phyloP scores from a whole-genome alignment of 2,888 invertebrate genomes.

The Chymomyza amoena region DNA sequence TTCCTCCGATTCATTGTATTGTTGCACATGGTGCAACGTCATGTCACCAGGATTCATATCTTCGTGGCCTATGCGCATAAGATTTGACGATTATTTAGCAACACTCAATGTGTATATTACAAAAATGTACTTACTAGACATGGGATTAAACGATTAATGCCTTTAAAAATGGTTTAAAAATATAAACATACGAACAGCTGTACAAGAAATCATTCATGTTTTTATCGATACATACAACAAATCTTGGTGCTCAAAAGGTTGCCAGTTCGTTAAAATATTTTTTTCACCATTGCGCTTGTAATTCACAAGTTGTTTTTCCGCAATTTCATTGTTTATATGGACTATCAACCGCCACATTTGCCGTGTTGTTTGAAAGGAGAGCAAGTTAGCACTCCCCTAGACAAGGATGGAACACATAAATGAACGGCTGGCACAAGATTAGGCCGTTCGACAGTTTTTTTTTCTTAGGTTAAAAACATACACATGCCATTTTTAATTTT shows the following conservation, averaged over 20 bases:
- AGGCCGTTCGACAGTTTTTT: conserved; percentile 74
- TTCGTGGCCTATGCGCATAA: neutral
- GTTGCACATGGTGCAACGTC: conserved; percentile 21
- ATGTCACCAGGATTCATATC: neutral
- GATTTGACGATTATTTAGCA: neutral
- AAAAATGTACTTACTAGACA: conserved; percentile 44
- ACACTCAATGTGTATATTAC: neutral
- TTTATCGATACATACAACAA: neutral
- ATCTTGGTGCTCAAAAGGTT: neutral
- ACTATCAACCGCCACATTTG: accelerated
- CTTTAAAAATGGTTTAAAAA: neutral
- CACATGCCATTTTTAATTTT: neutral
- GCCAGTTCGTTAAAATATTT: neutral
- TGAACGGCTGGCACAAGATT: conserved; percentile 76
- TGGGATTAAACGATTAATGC: conserved; percentile 30
- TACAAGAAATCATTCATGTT: neutral
- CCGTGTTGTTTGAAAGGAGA: conserved; percentile 99
- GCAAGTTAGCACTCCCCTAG: conserved; percentile 97
- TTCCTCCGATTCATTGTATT: conserved; percentile 10
- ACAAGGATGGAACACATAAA: conserved; percentile 93
- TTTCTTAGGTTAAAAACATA: neutral
- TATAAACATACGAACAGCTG: neutral
- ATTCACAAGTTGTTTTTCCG: conserved; percentile 67
- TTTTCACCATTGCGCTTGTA: conserved; percentile 25
- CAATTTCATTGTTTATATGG: conserved; percentile 16